A percentile compares a stretch with the other conserved stretches of the same genome.
Conservation (phyloP, 2,797 vertebrate genomes). For the Meriones psammophilus region DNA sequence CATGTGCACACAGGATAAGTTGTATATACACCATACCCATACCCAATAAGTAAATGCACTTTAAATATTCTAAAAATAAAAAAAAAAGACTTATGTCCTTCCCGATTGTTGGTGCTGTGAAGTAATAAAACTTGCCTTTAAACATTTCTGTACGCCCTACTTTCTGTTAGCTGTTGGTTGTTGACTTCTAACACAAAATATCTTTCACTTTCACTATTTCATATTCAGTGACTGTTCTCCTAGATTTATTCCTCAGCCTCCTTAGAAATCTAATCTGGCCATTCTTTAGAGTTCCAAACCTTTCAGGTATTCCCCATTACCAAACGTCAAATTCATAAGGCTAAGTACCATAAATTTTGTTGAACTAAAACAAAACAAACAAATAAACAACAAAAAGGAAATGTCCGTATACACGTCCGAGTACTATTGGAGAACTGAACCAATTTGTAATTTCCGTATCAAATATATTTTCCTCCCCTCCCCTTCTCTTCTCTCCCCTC, state of each 20-base stretch:
- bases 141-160: neutral
- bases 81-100: neutral
- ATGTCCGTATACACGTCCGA: neutral
- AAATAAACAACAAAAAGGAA: neutral
- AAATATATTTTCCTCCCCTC: neutral
- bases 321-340: neutral
- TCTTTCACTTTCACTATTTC: neutral
- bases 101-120: neutral
- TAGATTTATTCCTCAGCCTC: neutral
- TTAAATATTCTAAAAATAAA: no score
- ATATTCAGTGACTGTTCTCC: neutral
- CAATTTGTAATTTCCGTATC: neutral
- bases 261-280: neutral
- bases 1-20: no score
- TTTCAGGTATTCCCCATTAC: neutral
- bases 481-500: no score
- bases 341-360: neutral
- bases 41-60: neutral
- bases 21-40: neutral
- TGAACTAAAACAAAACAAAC: neutral
- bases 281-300: conserved; percentile 16
- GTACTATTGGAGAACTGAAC: neutral
- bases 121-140: neutral
- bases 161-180: neutral
- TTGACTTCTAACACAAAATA: conserved; percentile 1